Evolutionary conservation across 2,797 vertebrate genomes (phyloP), one percentile per base, ranked within the genome.

Genomic region (Apogon talboti): DNA sequence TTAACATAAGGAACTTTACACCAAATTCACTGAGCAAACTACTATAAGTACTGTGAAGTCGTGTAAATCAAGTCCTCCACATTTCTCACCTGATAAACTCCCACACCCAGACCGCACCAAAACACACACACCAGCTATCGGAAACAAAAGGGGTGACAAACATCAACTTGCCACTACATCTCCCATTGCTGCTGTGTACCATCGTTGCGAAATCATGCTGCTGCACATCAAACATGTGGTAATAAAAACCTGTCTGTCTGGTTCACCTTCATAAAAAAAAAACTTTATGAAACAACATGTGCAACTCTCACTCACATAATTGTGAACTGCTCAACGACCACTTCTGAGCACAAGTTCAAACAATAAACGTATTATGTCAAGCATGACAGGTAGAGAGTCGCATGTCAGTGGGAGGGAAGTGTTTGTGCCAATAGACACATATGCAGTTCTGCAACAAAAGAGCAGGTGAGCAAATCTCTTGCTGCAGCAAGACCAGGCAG

Each of bases 401-500:
- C 52, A 15, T 71, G 76, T 80, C 43, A 48, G 19, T 10, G 42
- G 12, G 42, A 59, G 45, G 48, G 72, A 79, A 10, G 6, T 19
- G 58, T 71, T 54, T 51, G 50, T 51, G 14, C 47, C 51, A 43
- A 60, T 9, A 58, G 24, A 72, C 43, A 68, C 16, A 66, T 24
- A 58, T 28, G 40, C 11, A 45, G 16, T 45, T 67, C 40, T 45
- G 49, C 45, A 74, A 81, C 73, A 88, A 84, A 66, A 70, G 71
- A 61, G 42, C 74, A 83, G 84, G 67, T 84, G 81, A 85, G 61
- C 68, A 87, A 78, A 84, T 71, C 41, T 84, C 67, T 51, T 46
- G 38, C 66, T 44, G 66, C 75, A 82, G 84, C 89, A 89, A 78
- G 89, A 88, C 79, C 72, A 59, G 86, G 60, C 90, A 90, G 76